Percentiles rank a stretch among this genome's conserved stretches.
Evolutionary conservation across 1,140 invertebrate genomes (phyloP).

Genomic region (Aricia agestis): DNA sequence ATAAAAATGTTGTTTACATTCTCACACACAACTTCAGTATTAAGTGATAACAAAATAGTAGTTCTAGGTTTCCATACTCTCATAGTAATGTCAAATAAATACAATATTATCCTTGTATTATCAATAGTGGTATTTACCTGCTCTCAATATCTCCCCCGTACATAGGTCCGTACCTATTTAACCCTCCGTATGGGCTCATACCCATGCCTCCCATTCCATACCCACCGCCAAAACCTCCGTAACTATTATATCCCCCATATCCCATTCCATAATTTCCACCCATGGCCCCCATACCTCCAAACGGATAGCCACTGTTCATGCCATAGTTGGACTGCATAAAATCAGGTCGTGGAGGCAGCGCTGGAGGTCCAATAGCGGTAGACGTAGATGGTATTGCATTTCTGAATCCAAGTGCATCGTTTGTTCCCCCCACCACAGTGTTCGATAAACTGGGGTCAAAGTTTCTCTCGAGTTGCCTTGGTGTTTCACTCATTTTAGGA

Average conservation of each 20-base stretch:
- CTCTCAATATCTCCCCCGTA: constrained; percentile 80
- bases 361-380: constrained; percentile 38
- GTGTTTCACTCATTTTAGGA: constrained; percentile 50
- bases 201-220: constrained; percentile 52
- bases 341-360: constrained; percentile 56
- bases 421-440: constrained; percentile 26
- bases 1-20: background rate
- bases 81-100: background rate
- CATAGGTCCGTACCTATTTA: constrained; percentile 70
- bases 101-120: constrained; percentile 22
- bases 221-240: constrained; percentile 33
- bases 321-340: constrained; percentile 40
- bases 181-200: constrained; percentile 53
- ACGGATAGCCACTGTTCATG: constrained; percentile 40
- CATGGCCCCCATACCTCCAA: constrained; percentile 47
- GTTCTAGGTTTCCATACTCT: background rate
- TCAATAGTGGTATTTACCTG: constrained; percentile 59
- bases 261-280: constrained; percentile 37
- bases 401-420: constrained; percentile 42
- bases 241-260: constrained; percentile 37
- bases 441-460: constrained; percentile 50
- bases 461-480: constrained; percentile 45
- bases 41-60: background rate
- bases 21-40: background rate
- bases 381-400: constrained; percentile 48